These are phyloP conservation scores for Ascaphus truei DNA, from an alignment of 2,113 vertebrate genomes.

Conservation along the genomic window DNA sequence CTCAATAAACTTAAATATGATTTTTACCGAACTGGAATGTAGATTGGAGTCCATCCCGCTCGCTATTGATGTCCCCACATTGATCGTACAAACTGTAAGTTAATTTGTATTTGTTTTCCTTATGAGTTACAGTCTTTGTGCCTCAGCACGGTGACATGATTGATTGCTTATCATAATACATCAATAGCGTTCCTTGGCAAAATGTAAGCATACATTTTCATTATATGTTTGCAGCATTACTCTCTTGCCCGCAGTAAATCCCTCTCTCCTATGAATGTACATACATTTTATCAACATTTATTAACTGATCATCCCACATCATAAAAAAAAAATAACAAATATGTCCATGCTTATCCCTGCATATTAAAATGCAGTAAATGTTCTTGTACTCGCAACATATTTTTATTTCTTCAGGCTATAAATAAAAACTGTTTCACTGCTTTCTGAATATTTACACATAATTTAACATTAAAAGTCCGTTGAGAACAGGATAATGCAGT, in stretches of 20 bases:
- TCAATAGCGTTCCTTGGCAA: background rate
- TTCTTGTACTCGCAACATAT: background rate
- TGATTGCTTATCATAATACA: slow-evolving; percentile 12
- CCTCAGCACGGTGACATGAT: background rate
- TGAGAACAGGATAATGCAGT: background rate
- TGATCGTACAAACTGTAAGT: background rate
- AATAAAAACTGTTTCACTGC: background rate
- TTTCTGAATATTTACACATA: background rate
- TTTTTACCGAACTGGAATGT: background rate
- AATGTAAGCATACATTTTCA: background rate
- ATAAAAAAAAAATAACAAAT: background rate
- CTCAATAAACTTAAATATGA: background rate
- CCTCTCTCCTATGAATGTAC: background rate
- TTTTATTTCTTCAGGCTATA: background rate
- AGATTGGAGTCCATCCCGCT: background rate
- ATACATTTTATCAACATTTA: slow-evolving; percentile 3
- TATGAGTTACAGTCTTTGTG: background rate
- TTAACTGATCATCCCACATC: background rate
- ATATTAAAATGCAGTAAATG: background rate
- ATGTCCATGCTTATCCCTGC: background rate
- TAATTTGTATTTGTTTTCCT: background rate
- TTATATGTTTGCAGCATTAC: background rate
- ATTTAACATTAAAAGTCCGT: background rate
- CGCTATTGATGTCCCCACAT: background rate
- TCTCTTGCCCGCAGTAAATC: background rate